phyloP scores from a whole-genome alignment of 1,140 invertebrate genomes.

The Hypothenemus hampei region DNA sequence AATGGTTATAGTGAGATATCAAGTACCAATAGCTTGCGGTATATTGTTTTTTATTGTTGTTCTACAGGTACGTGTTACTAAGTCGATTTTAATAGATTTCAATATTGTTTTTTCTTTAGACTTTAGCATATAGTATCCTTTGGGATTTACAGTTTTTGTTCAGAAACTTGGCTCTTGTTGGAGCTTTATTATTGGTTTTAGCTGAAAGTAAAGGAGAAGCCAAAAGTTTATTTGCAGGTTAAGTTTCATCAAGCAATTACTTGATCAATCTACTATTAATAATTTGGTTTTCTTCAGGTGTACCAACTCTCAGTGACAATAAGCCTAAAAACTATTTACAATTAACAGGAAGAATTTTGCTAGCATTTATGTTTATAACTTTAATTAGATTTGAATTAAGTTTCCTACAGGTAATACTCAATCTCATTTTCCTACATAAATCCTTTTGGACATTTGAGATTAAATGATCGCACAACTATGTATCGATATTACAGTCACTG shows the following conservation, averaged over 20 bases:
- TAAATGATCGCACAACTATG: no score
- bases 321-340: conserved; percentile 97
- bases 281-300: conserved; percentile 81
- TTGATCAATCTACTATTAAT: conserved; percentile 1
- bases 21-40: conserved; percentile 92
- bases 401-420: conserved; percentile 69
- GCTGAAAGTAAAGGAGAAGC: conserved; percentile 92
- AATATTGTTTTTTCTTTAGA: conserved; percentile 59
- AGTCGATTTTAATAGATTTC: neutral
- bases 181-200: conserved; percentile 87
- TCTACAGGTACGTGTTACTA: conserved; percentile 65
- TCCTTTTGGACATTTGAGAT: no score
- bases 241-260: neutral
- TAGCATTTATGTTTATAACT: conserved; percentile 99
- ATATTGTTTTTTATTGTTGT: conserved; percentile 94
- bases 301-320: conserved; percentile 93
- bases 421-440: neutral
- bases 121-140: conserved; percentile 94
- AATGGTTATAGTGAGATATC: conserved; percentile 90
- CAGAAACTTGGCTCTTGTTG: conserved; percentile 93
- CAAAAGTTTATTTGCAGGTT: conserved; percentile 82
- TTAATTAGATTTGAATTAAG: conserved; percentile 90
- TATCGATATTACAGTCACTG: no score
- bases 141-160: conserved; percentile 97
- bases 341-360: conserved; percentile 87